Evolutionary conservation across 2,797 vertebrate species (phyloP).

Genomic region (Cynopterus sphinx): DNA sequence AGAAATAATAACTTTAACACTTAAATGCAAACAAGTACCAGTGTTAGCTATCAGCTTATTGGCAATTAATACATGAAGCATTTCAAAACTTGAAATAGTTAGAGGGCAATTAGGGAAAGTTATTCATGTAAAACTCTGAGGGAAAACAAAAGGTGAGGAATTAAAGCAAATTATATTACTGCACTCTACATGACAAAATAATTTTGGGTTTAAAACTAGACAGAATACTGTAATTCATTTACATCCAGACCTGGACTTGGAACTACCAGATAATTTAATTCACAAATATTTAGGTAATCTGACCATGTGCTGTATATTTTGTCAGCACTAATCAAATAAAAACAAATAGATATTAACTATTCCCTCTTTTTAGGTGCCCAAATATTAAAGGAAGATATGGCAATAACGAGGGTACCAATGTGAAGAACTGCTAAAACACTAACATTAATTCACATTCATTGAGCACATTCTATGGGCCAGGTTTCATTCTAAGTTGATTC

Average conservation of each 20-base stretch:
- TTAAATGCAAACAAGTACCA: not conserved
- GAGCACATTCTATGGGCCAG: not conserved
- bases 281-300: not conserved
- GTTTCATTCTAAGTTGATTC: not conserved
- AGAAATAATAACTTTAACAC: slow-evolving; percentile 39
- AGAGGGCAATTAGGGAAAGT: not conserved
- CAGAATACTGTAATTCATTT: not conserved
- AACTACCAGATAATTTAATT: not conserved
- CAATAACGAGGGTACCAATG: not conserved
- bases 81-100: not conserved
- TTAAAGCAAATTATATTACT: not conserved
- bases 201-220: not conserved
- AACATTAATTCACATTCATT: not conserved
- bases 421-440: not conserved
- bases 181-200: not conserved
- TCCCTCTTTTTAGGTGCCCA: not conserved
- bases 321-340: not conserved
- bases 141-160: not conserved
- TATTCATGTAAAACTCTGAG: not conserved
- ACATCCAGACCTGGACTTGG: not conserved
- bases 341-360: not conserved
- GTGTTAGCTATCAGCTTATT: not conserved
- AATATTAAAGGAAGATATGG: not conserved
- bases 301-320: not conserved
- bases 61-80: not conserved